Conservation (phyloP, 2,888 invertebrate species). For the Tortrix viridana region DNA sequence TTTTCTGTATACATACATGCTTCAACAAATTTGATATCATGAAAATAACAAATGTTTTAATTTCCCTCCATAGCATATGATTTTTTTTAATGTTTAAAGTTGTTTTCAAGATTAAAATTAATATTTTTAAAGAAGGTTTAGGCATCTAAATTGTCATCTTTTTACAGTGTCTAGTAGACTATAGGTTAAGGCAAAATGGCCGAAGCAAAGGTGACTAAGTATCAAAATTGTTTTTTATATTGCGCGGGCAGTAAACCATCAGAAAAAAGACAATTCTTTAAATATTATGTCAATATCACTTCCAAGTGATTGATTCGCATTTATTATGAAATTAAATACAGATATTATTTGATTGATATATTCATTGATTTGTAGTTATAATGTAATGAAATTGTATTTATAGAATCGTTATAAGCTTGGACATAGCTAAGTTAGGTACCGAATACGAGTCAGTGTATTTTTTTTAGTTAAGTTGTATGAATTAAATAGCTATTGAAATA, state of each 20-base stretch:
- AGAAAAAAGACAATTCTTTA: conserved; percentile 18
- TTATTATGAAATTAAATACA: conserved; percentile 38
- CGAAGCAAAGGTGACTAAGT: conserved; percentile 1
- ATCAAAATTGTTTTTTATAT: conserved; percentile 7
- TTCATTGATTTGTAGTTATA: conserved; percentile 52
- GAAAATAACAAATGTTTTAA: not conserved
- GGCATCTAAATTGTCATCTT: too few species aligned
- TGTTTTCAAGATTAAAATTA: not conserved
- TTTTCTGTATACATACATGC: not conserved
- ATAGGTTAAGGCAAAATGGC: not conserved
- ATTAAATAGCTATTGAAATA: conserved; percentile 82
- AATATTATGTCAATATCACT: conserved; percentile 21
- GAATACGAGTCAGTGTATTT: conserved; percentile 79
- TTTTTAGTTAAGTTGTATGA: conserved; percentile 80
- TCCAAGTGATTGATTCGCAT: conserved; percentile 27
- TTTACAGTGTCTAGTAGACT: too few species aligned
- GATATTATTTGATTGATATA: conserved; percentile 62
- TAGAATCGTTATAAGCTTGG: conserved; percentile 71
- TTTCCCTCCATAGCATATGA: not conserved
- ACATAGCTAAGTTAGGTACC: conserved; percentile 78
- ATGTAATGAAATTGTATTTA: conserved; percentile 80
- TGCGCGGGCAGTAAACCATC: not conserved
- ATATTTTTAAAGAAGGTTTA: not conserved
- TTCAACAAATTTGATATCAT: conserved; percentile 1
- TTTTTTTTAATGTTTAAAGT: not conserved